Evolutionary conservation across 2,797 vertebrate species (phyloP).

Genomic region (Bryconaethiops microstoma): DNA sequence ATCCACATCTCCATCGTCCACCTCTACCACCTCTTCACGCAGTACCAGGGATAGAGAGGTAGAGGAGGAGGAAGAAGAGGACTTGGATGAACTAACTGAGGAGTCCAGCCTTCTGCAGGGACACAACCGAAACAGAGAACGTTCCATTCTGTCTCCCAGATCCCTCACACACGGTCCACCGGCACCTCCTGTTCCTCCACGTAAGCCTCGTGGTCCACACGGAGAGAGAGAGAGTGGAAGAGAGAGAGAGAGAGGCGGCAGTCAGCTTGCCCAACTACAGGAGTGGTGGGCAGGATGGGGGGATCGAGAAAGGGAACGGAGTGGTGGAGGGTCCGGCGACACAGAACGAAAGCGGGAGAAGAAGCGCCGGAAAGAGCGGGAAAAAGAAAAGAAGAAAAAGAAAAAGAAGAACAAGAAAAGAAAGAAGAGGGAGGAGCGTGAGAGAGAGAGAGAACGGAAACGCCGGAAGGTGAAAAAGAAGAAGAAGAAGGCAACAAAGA

Average conservation of each 20-base stretch:
- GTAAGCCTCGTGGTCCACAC: constrained; percentile 80
- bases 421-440: constrained; percentile 74
- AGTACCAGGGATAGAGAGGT: constrained; percentile 77
- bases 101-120: constrained; percentile 84
- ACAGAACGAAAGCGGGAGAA: constrained; percentile 75
- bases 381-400: constrained; percentile 78
- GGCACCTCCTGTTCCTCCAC: constrained; percentile 81
- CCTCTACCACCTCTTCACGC: constrained; percentile 78
- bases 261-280: constrained; percentile 81
- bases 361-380: constrained; percentile 80
- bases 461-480: constrained; percentile 81
- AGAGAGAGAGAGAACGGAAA: constrained; percentile 78
- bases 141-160: constrained; percentile 76
- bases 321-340: constrained; percentile 67
- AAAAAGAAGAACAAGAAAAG: constrained; percentile 79
- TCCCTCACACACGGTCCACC: constrained; percentile 79
- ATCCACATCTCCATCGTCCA: constrained; percentile 76
- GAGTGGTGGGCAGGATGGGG: constrained; percentile 84
- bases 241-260: constrained; percentile 77
- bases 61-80: constrained; percentile 79
- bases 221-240: constrained; percentile 85
- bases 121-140: constrained; percentile 71
- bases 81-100: constrained; percentile 80
- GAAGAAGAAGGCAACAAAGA: constrained; percentile 73
- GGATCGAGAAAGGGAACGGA: constrained; percentile 72